phyloP scores from a whole-genome alignment of 2,797 vertebrate species.

The Bradypus variegatus region DNA sequence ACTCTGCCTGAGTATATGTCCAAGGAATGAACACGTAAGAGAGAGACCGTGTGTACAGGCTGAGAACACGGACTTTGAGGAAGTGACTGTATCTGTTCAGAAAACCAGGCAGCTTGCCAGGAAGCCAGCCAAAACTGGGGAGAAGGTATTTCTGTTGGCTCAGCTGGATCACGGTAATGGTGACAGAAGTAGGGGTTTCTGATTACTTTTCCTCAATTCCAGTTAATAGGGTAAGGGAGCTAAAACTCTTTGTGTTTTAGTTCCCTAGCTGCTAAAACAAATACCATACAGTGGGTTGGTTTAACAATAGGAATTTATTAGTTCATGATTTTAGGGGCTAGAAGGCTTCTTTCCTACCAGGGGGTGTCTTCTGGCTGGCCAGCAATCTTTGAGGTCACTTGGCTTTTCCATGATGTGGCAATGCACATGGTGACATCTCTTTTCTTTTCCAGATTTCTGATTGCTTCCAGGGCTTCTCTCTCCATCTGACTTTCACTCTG shows the following conservation, averaged over 20 bases:
- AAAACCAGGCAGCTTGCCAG: not conserved
- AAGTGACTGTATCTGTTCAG: not conserved
- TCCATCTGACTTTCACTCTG: too few species aligned
- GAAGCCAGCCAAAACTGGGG: not conserved
- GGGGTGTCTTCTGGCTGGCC: too few species aligned
- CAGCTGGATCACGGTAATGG: not conserved
- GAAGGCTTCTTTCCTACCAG: too few species aligned
- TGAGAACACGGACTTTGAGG: not conserved
- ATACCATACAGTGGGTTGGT: too few species aligned
- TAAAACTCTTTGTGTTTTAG: not conserved
- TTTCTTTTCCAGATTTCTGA: too few species aligned
- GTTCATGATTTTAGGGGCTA: too few species aligned
- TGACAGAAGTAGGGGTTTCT: not conserved
- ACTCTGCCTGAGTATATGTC: not conserved
- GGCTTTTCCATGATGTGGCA: too few species aligned
- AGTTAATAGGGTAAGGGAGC: not conserved
- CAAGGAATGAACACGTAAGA: slow-evolving; percentile 23
- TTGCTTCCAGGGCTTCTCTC: too few species aligned
- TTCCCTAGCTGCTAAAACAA: too few species aligned
- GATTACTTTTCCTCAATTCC: not conserved
- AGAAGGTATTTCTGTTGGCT: not conserved
- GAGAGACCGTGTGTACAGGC: not conserved
- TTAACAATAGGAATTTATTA: too few species aligned
- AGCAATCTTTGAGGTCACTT: too few species aligned
- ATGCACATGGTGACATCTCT: too few species aligned